Percentiles rank a stretch among this genome's conserved stretches.
phyloP scores from a whole-genome alignment of 2,797 vertebrate species.

The Smutsia temminckii region DNA sequence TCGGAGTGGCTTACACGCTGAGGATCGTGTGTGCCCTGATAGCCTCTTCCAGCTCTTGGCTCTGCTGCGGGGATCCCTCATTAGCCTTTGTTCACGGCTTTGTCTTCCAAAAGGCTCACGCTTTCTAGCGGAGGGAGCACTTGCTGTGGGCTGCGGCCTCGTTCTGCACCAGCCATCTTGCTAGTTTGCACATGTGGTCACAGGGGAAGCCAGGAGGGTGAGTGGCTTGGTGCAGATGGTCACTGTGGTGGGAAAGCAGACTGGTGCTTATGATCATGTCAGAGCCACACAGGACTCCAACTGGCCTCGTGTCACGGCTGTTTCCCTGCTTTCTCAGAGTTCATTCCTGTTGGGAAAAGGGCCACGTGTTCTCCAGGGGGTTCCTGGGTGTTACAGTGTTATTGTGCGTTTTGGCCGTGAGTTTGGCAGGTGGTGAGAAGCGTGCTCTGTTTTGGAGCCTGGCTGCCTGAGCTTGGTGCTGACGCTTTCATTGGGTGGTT shows the following conservation, averaged over 20 bases:
- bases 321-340: not conserved
- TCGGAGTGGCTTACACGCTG: not conserved
- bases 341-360: not conserved
- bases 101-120: not conserved
- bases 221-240: not conserved
- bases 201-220: not conserved
- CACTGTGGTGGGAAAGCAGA: not conserved
- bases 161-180: not conserved
- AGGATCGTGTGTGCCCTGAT: rapidly evolving
- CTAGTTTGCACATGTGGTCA: not conserved
- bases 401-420: not conserved
- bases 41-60: not conserved
- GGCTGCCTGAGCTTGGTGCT: no score
- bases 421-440: not conserved
- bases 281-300: rapidly evolving
- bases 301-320: not conserved
- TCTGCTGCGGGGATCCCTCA: not conserved
- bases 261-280: rapidly evolving
- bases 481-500: not conserved
- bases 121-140: not conserved
- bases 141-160: not conserved
- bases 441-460: not conserved
- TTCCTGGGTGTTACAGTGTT: not conserved
- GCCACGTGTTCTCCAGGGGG: not conserved
- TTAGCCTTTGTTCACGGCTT: not conserved